A percentile compares a stretch with the other conserved stretches of the same genome.
Evolutionary conservation across 1,140 invertebrate species (phyloP).

Genomic region (Bombus difficillimus): DNA sequence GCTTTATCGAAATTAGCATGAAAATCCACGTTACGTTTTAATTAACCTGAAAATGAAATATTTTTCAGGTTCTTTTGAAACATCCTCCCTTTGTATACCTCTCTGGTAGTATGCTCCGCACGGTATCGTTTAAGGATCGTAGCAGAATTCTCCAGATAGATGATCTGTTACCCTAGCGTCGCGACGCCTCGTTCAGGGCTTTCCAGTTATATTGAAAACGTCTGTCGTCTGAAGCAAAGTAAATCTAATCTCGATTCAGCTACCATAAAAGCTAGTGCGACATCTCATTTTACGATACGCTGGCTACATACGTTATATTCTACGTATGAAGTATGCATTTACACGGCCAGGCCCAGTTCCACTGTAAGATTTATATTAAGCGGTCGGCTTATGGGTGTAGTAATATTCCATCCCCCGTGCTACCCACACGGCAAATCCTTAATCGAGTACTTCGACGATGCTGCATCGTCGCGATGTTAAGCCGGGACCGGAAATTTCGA

Average conservation of each 20-base stretch:
- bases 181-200: neutral
- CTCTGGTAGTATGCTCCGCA: neutral
- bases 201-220: slow-evolving; percentile 49
- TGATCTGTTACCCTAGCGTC: slow-evolving; percentile 15
- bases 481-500: slow-evolving; percentile 10
- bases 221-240: slow-evolving; percentile 68
- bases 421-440: slow-evolving; percentile 52
- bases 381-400: slow-evolving; percentile 41
- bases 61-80: neutral
- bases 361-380: slow-evolving; percentile 61
- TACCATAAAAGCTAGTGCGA: slow-evolving; percentile 76
- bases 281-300: slow-evolving; percentile 80
- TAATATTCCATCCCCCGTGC: slow-evolving; percentile 45
- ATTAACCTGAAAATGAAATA: neutral
- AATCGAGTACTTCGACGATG: slow-evolving; percentile 59
- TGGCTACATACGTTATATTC: slow-evolving; percentile 68
- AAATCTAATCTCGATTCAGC: slow-evolving; percentile 80
- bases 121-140: slow-evolving; percentile 17
- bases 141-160: slow-evolving; percentile 1
- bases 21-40: neutral
- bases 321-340: slow-evolving; percentile 30
- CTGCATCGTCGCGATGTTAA: slow-evolving; percentile 42
- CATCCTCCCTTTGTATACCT: neutral
- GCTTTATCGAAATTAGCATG: neutral
- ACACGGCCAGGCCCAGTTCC: neutral